Evolutionary conservation across 2,888 invertebrate genomes (phyloP), one percentile per base, ranked within the genome.

Genomic region (Diabrotica balteata): DNA sequence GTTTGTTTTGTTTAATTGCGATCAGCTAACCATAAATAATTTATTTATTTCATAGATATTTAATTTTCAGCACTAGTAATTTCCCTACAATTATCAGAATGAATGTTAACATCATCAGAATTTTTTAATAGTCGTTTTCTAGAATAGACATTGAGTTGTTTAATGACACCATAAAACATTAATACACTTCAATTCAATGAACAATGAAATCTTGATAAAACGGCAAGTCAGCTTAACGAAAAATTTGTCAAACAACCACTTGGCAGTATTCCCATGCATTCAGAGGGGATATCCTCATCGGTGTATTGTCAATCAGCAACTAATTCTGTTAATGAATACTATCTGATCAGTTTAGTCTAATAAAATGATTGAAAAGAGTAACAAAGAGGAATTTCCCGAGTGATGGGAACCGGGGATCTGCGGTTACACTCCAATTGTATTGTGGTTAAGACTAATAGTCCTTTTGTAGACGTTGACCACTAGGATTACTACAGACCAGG

Each of bases 361-460:
- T 72, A 68, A 61, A 68, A 61, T 63, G 68, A 68, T 63, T 54
- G 68, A 63, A 63, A 67, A 67, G 67, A 72, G 69, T 67, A 70
- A 72, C 70, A 72, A 72, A 70, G 70, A 72, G 70, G 70, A 60
- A 69, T 72, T 72, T 68, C 69, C 74, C 66, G 62, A 70, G 63
- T 66, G 73, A 75, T 77, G 78, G 76, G 77, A 78, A 77, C 76
- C 71, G 73, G 72, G 73, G 74, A 77, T 68, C 75, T 78, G 78
- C 69, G 76, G 77, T 78, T 76, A 74, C 72, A 69, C 71, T 70
- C 72, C 75, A 75, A 74, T 78, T 77, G 75, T 72, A 69, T 76
- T 75, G 76, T 72, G 76, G 74, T 75, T 69, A 70, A 68, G 55
- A 65, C 68, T 73, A 73, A 76, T 75, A 70, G 73, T 66, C 65